A percentile compares a stretch with the other conserved stretches of the same genome.
Evolutionary conservation across 1,140 invertebrate species (phyloP).

Genomic region (Macrobrachium rosenbergii): DNA sequence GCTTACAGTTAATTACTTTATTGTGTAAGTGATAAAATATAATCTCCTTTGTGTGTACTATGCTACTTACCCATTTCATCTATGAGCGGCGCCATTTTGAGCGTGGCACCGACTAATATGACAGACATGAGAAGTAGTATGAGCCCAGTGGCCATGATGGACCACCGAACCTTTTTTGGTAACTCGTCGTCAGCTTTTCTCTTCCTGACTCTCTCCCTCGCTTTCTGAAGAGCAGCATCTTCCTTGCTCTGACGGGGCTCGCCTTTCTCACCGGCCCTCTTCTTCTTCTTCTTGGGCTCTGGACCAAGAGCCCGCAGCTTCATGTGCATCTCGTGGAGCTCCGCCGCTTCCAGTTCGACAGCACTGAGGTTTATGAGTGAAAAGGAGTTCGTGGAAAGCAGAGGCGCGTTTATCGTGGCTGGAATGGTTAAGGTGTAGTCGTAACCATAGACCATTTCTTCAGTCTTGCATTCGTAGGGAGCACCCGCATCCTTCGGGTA

Average conservation of each 20-base stretch:
- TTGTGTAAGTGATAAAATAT: neutral
- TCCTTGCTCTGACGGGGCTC: slow-evolving; percentile 37
- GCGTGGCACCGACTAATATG: slow-evolving; percentile 87
- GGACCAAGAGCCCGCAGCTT: slow-evolving; percentile 67
- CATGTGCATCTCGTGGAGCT: slow-evolving; percentile 59
- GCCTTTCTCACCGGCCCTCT: slow-evolving; percentile 1
- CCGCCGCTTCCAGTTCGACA: slow-evolving; percentile 60
- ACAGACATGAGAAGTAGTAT: slow-evolving; percentile 87
- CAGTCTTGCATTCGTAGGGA: slow-evolving; percentile 5
- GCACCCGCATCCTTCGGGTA: slow-evolving; percentile 5
- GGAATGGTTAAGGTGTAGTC: slow-evolving; percentile 46
- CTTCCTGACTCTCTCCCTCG: slow-evolving; percentile 60
- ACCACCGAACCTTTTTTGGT: slow-evolving; percentile 85
- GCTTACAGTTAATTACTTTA: neutral
- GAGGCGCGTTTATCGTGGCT: slow-evolving; percentile 48
- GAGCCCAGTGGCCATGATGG: slow-evolving; percentile 88
- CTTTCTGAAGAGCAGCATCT: slow-evolving; percentile 51
- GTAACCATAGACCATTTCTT: slow-evolving; percentile 54
- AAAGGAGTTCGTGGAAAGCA: slow-evolving; percentile 62
- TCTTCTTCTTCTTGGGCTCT: slow-evolving; percentile 72
- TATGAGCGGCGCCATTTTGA: slow-evolving; percentile 90
- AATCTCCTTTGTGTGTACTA: neutral
- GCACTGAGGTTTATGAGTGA: slow-evolving; percentile 65
- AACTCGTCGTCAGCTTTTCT: slow-evolving; percentile 75
- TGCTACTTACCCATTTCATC: slow-evolving; percentile 89